Evolutionary conservation across 2,113 vertebrate genomes (phyloP).

Genomic region (Halcyon malimbica): DNA sequence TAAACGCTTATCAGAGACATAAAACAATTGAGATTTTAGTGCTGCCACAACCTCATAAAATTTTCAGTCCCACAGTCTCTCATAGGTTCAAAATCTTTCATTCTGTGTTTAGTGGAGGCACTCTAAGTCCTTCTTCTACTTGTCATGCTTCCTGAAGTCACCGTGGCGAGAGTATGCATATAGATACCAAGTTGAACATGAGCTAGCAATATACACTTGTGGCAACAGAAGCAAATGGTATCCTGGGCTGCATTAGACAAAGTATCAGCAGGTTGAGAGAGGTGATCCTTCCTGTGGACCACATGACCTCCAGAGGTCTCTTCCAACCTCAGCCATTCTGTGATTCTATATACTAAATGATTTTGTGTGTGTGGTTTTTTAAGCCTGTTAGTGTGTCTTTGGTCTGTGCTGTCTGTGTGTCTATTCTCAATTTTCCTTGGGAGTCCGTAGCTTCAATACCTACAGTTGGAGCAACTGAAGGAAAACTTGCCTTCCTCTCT

Average conservation of each 20-base stretch:
- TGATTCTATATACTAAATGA: background rate
- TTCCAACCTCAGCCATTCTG: background rate
- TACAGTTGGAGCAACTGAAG: background rate
- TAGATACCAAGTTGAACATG: background rate
- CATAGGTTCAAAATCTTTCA: background rate
- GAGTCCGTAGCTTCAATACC: background rate
- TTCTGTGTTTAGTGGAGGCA: background rate
- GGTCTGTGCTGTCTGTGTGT: background rate
- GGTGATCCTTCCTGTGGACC: background rate
- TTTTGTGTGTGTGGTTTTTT: background rate
- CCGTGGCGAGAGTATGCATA: background rate
- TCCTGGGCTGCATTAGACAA: background rate
- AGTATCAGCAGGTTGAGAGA: background rate
- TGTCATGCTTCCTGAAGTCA: background rate
- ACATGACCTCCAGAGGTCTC: background rate
- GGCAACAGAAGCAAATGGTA: background rate
- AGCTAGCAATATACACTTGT: background rate
- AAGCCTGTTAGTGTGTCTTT: background rate
- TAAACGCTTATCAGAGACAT: background rate
- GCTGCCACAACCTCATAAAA: background rate
- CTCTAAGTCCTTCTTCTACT: background rate
- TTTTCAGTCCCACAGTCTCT: background rate
- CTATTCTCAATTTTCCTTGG: background rate
- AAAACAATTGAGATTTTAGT: background rate
- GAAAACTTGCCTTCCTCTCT: background rate